A percentile compares a stretch with the other conserved stretches of the same genome.
These are phyloP conservation scores for Notospermus geniculatus DNA, from an alignment of 1,140 invertebrate species.

Conservation along the genomic window DNA sequence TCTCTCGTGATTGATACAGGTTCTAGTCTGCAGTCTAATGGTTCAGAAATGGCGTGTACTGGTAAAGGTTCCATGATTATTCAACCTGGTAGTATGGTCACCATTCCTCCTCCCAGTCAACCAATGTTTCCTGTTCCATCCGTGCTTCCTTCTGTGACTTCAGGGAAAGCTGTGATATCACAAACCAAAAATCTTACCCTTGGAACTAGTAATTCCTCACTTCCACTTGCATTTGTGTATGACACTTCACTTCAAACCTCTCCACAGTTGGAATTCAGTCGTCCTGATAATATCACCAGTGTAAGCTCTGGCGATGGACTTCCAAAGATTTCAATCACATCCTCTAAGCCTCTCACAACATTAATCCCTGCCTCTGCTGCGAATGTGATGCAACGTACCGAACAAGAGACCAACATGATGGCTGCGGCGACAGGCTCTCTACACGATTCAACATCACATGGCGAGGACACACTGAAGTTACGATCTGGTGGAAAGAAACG, in stretches of 20 bases:
- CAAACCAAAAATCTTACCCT: too few species aligned
- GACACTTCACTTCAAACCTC: too few species aligned
- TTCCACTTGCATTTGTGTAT: too few species aligned
- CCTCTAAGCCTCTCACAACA: not conserved
- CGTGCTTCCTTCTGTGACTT: too few species aligned
- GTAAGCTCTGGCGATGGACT: too few species aligned
- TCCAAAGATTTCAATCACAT: not conserved
- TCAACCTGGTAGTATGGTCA: conserved; percentile 8
- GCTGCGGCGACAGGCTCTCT: not conserved
- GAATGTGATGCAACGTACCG: not conserved
- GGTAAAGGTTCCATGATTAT: conserved; percentile 12
- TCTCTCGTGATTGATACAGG: too few species aligned
- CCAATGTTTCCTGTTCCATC: not conserved
- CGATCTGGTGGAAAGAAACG: conserved; percentile 24
- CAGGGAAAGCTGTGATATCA: too few species aligned
- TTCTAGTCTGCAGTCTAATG: not conserved
- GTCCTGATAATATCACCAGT: too few species aligned
- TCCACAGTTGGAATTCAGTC: too few species aligned
- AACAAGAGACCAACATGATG: conserved; percentile 1
- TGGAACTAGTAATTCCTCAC: too few species aligned
- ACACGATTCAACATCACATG: not conserved
- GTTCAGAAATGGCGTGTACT: not conserved
- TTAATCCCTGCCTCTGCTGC: not conserved
- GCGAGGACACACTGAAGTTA: not conserved
- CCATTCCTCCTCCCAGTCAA: conserved; percentile 9